Evolutionary conservation across 2,797 vertebrate species (phyloP), one percentile per base, ranked within the genome.

Genomic region (Muraenolepis orangiensis): DNA sequence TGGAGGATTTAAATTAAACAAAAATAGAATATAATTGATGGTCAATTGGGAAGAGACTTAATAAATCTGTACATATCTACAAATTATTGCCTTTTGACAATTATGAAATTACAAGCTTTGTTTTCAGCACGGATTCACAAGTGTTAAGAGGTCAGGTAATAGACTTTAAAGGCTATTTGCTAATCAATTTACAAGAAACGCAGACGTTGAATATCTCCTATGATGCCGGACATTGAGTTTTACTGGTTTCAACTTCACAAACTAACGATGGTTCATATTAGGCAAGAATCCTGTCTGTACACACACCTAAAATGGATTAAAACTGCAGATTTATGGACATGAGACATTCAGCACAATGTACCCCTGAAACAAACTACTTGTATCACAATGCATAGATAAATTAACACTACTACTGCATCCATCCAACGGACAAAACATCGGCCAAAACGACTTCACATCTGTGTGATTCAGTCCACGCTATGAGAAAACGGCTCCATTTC

Each of bases 81-180:
- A 98, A 94, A 95, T 98, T 98, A 99, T 99, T 98, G 97, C 96
- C 96, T 96, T 96, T 93, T 93, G 93, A 95, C 92, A 96, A 95
- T 91, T 95, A 95, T 95, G 93, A 93, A 95, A 95, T 94, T 91
- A 94, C 95, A 96, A 96, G 90, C 42, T 95, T 92, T 91, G 91
- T 91, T 92, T 64, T 91, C 80, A 81, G 90, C 87, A 91, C 88
- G 91, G 83, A 92, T 92, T 91, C 90, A 93, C 89, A 91, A 92
- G 87, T 91, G 86, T 90, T 64, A 91, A 89, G 92, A 93, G 92
- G 92, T 93, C 91, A 92, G 90, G 89, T 88, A 85, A 89, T 91
- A 89, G 86, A 93, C 85, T 90, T 92, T 93, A 91, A 93, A 93
- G 90, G 92, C 90, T 93, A 92, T 89, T 91, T 91, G 89, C 90